Conservation (phyloP, 2,113 vertebrate genomes). For the Suricata suricatta region DNA sequence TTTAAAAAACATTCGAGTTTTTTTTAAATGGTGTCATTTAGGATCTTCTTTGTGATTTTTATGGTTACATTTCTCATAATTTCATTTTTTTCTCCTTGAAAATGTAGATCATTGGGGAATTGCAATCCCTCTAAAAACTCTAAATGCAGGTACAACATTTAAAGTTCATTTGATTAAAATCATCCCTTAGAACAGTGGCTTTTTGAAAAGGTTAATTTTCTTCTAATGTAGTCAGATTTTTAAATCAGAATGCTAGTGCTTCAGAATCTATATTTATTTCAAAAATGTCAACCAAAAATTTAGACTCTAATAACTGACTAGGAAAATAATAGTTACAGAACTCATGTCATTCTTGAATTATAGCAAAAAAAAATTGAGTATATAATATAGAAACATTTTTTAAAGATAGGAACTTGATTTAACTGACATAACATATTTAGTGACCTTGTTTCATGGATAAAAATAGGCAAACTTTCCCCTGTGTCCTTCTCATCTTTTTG, state of each 20-base stretch:
- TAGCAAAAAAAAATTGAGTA: constrained; percentile 47
- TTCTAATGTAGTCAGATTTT: constrained; percentile 74
- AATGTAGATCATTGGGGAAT: constrained; percentile 28
- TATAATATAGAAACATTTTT: constrained; percentile 42
- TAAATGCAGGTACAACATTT: constrained; percentile 67
- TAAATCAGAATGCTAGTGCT: constrained; percentile 80
- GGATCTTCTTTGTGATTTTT: constrained; percentile 46
- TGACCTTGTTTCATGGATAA: constrained; percentile 67
- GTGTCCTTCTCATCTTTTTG: constrained; percentile 68
- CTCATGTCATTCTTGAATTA: constrained; percentile 55
- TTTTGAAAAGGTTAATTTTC: constrained; percentile 81
- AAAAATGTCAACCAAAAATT: constrained; percentile 84
- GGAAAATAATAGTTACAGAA: constrained; percentile 72
- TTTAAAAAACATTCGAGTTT: constrained; percentile 26
- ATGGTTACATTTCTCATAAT: constrained; percentile 13
- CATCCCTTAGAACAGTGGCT: constrained; percentile 69
- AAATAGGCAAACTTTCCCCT: constrained; percentile 67
- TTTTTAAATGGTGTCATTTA: background rate
- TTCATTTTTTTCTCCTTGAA: constrained; percentile 24
- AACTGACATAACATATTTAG: constrained; percentile 62
- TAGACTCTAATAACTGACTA: constrained; percentile 62
- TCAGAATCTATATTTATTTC: constrained; percentile 80
- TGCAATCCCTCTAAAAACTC: constrained; percentile 53
- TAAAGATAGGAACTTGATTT: constrained; percentile 50
- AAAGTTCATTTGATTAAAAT: constrained; percentile 79